These are phyloP conservation scores for Mythimna lalbum DNA, from an alignment of 2,888 invertebrate species.

Conservation along the genomic window DNA sequence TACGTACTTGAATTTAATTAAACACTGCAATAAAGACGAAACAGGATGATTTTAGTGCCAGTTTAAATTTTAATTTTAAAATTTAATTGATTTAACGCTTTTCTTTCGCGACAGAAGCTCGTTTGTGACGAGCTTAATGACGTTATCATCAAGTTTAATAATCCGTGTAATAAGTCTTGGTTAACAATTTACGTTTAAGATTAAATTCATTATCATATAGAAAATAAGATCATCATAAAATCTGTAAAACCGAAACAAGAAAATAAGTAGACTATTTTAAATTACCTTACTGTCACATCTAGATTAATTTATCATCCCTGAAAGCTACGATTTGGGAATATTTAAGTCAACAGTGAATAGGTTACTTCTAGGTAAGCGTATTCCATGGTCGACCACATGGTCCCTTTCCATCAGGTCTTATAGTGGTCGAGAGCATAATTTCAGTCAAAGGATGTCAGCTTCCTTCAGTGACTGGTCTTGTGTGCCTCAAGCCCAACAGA, in stretches of 20 bases:
- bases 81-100: not conserved
- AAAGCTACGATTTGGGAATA: too few species aligned
- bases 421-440: too few species aligned
- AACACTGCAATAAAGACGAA: constrained; percentile 3
- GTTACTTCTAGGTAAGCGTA: too few species aligned
- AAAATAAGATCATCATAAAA: not conserved
- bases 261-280: not conserved
- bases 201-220: constrained; percentile 18
- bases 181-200: constrained; percentile 10
- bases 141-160: constrained; percentile 29
- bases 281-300: not conserved
- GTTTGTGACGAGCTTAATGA: constrained; percentile 16
- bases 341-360: too few species aligned
- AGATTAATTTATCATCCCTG: not conserved
- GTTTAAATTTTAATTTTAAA: constrained; percentile 6
- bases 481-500: too few species aligned
- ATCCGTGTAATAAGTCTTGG: constrained; percentile 35
- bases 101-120: constrained; percentile 24
- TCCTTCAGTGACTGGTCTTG: too few species aligned
- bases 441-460: too few species aligned
- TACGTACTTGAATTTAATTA: constrained; percentile 44
- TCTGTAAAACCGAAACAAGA: constrained; percentile 4
- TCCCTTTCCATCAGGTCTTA: too few species aligned
- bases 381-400: too few species aligned
- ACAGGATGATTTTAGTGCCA: constrained; percentile 4